A percentile compares a stretch with the other conserved stretches of the same genome.
Evolutionary conservation across 2,888 invertebrate genomes (phyloP).

Genomic region (Capitulum mitella): DNA sequence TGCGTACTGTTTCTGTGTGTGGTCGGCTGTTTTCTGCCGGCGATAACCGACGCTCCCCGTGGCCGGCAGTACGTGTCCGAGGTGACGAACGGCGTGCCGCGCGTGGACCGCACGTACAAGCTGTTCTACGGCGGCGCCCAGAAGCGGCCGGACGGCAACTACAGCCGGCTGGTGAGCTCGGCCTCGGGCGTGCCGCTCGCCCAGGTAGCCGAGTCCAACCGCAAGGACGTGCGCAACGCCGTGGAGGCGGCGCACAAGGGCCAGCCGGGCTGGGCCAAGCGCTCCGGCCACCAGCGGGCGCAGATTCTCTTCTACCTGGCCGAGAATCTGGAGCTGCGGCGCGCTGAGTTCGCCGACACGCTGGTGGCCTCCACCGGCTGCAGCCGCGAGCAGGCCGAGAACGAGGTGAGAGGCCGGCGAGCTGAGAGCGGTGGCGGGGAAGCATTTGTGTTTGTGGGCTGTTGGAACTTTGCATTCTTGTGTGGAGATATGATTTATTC

Average conservation of each 20-base stretch:
- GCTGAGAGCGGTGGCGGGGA: too few relatives aligned
- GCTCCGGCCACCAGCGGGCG: slow-evolving; percentile 44
- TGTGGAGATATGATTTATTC: too few relatives aligned
- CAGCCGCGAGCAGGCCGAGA: slow-evolving; percentile 29
- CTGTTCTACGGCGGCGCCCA: slow-evolving; percentile 48
- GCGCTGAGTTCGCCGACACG: slow-evolving; percentile 41
- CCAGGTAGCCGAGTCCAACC: slow-evolving; percentile 35
- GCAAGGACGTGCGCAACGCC: slow-evolving; percentile 48
- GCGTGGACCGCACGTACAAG: slow-evolving; percentile 46
- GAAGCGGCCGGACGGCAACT: slow-evolving; percentile 46
- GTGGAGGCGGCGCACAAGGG: slow-evolving; percentile 49
- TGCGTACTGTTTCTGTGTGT: too few relatives aligned
- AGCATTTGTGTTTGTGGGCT: too few relatives aligned
- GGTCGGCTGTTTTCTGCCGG: too few relatives aligned
- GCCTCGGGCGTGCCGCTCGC: slow-evolving; percentile 40
- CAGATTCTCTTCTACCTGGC: slow-evolving; percentile 47
- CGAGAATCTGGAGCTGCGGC: slow-evolving; percentile 44
- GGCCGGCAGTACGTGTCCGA: slow-evolving; percentile 30
- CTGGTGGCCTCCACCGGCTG: slow-evolving; percentile 37
- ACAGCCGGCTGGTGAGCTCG: slow-evolving; percentile 41
- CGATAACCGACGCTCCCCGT: too few relatives aligned
- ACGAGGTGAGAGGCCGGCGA: slow-evolving; percentile 32
- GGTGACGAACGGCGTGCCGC: slow-evolving; percentile 34
- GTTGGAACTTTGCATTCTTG: too few relatives aligned
- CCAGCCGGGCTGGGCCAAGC: slow-evolving; percentile 38